phyloP scores from a whole-genome alignment of 2,888 invertebrate species.

The Lycocerus yunnanus region DNA sequence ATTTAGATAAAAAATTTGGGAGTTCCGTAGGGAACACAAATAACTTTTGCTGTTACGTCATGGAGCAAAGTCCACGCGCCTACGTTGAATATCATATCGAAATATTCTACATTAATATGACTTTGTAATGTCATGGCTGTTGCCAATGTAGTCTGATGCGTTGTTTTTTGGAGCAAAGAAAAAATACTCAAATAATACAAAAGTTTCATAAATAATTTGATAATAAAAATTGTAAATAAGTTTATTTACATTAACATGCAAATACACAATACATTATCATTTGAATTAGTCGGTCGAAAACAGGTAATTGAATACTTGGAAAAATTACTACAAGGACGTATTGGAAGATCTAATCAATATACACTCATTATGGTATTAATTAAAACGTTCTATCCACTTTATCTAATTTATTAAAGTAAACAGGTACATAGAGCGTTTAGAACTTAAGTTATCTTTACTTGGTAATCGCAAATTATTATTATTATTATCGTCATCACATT shows the following conservation, averaged over 20 bases:
- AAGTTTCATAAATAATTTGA: background rate
- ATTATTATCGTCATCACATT: background rate
- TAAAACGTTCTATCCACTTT: background rate
- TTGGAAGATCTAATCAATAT: background rate
- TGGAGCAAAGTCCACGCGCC: background rate
- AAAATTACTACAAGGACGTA: background rate
- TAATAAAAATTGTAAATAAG: background rate
- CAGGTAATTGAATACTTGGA: background rate
- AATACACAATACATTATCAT: background rate
- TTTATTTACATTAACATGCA: background rate
- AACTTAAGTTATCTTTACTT: background rate
- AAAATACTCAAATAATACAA: background rate
- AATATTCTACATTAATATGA: background rate
- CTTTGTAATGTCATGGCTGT: background rate
- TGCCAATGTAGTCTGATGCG: background rate
- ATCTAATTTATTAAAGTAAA: background rate
- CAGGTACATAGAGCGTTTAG: background rate
- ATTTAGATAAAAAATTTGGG: background rate
- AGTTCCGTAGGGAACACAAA: conserved; percentile 2
- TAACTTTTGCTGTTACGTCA: background rate
- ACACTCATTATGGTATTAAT: background rate
- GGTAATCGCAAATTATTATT: background rate
- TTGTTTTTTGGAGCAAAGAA: background rate
- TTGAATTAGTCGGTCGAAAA: background rate
- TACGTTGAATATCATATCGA: background rate